Conservation (phyloP, 1,140 invertebrate species). For the Drosophila sturtevanti region DNA sequence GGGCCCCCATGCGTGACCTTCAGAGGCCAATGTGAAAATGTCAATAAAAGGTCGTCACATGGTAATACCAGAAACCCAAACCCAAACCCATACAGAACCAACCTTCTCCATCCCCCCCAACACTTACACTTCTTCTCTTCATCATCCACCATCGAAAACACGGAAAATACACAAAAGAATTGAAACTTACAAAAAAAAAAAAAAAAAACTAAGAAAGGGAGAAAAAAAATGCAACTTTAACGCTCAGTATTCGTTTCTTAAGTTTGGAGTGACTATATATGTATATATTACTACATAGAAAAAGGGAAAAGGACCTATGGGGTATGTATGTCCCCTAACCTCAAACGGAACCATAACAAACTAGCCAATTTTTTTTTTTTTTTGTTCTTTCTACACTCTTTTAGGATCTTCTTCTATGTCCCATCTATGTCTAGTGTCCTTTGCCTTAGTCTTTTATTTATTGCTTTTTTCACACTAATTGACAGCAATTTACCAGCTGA, state of each 20-base stretch:
- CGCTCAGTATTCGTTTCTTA: too few species aligned
- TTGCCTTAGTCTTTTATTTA: slow-evolving; percentile 60
- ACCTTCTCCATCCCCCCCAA: too few species aligned
- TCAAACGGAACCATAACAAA: too few species aligned
- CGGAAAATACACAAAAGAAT: neutral
- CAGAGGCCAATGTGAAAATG: slow-evolving; percentile 57
- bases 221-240: neutral
- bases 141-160: too few species aligned
- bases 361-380: neutral
- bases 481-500: slow-evolving; percentile 72
- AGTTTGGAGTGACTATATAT: slow-evolving; percentile 21
- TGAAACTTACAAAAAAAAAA: neutral
- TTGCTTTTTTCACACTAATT: slow-evolving; percentile 70
- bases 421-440: neutral
- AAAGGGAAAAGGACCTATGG: too few species aligned
- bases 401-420: neutral
- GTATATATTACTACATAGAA: neutral
- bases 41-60: slow-evolving; percentile 59
- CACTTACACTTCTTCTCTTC: too few species aligned
- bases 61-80: slow-evolving; percentile 15
- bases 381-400: neutral
- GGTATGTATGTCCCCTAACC: too few species aligned
- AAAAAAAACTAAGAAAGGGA: too few species aligned
- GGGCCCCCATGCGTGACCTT: slow-evolving; percentile 37
- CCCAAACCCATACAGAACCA: too few species aligned